Percentiles rank a stretch among this genome's conserved stretches.
Conservation (phyloP, 2,797 vertebrate species). For the Vireo griseus region DNA sequence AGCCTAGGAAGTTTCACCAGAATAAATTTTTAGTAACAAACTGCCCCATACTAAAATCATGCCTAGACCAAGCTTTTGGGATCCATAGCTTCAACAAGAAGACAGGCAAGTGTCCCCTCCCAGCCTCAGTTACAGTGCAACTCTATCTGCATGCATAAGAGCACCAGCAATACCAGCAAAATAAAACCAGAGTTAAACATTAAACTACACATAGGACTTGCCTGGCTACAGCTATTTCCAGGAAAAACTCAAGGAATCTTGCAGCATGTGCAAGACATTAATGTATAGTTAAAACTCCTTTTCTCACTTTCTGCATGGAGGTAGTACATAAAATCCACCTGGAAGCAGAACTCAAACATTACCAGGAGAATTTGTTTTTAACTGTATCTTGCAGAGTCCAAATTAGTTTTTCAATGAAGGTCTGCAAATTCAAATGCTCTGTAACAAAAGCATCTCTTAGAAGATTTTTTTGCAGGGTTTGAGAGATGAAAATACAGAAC, state of each 20-base stretch:
- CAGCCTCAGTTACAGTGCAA: neutral
- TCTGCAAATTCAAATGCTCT: neutral
- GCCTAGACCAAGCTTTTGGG: neutral
- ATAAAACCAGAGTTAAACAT: neutral
- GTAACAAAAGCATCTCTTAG: neutral
- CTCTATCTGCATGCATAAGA: rapidly evolving
- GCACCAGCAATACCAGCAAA: neutral
- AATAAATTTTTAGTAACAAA: neutral
- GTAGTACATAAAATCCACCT: neutral
- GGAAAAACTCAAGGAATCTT: neutral
- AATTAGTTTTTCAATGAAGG: neutral
- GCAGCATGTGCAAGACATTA: neutral
- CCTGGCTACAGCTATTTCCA: neutral
- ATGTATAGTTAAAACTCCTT: neutral
- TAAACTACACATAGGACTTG: neutral
- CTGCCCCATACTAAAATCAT: neutral
- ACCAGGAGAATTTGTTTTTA: neutral
- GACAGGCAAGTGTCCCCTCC: neutral
- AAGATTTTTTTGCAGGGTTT: neutral
- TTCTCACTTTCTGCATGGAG: neutral
- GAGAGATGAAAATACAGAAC: neutral
- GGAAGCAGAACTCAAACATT: neutral
- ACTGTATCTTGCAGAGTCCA: neutral
- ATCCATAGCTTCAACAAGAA: neutral
- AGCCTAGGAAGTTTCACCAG: neutral